Evolutionary conservation across 2,113 vertebrate genomes (phyloP), one percentile per base, ranked within the genome.

Genomic region (Pluvialis apricaria): DNA sequence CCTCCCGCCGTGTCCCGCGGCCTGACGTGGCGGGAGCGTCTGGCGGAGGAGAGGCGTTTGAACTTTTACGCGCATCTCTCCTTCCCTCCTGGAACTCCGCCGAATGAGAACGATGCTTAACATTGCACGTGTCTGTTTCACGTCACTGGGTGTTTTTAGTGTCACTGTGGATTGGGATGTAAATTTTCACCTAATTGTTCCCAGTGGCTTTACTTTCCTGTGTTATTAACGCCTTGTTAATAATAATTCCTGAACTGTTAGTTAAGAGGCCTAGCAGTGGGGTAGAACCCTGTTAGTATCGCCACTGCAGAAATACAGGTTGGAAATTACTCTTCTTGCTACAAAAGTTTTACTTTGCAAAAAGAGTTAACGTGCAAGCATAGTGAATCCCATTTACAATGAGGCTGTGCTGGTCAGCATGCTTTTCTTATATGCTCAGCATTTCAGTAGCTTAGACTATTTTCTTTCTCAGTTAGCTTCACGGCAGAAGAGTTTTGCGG

Each of bases 61-160:
- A 15, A 0, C n/a, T 64, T n/a, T 3, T 1, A 0, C 26, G 0
- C 4, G 28, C 47, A 0, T 10, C 38, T 32, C 69, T 51, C 40
- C 24, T 69, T 31, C 29, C 40, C 72, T 3, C 22, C 10, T 1
- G 82, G 61, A 26, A 2, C 28, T 17, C 1, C 58, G 2, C 19
- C 60, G 4, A 0, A 1, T 2, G 40, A 5, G 49, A 61, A 13
- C 36, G 9, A 1, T 5, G 54, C 29, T 17, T 4, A 2, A 1
- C 8, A 1, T 6, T 21, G 34, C 34, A 2, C 6, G 3, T 8
- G 22, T 21, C 32, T 8, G 13, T 24, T 16, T 5, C n/a, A 5
- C 38, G 0, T 29, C 47, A 2, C 32, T 7, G 22, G 9, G 31
- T 14, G 25, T 4, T 44, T 26, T 9, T 19, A 9, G 42, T 31